phyloP scores from a whole-genome alignment of 2,797 vertebrate species.

The Mionectes olivaceus region DNA sequence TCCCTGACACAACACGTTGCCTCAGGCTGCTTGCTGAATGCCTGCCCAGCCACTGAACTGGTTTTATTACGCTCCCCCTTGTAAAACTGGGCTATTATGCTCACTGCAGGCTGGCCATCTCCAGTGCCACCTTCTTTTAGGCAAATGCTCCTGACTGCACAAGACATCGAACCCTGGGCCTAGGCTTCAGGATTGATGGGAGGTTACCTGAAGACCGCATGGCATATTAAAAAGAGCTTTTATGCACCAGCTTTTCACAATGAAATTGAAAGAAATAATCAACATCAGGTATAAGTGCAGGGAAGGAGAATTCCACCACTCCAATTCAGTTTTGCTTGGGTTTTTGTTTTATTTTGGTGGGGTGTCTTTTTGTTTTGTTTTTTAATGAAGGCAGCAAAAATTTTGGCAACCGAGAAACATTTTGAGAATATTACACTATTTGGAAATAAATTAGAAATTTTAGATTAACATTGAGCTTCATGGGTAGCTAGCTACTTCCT shows the following conservation, averaged over 20 bases:
- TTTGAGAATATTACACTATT: background rate
- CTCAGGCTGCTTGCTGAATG: conserved; percentile 10
- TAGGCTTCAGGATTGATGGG: background rate
- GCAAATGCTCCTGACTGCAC: rapidly evolving
- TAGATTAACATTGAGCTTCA: background rate
- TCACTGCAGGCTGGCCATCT: background rate
- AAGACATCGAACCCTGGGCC: background rate
- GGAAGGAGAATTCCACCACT: background rate
- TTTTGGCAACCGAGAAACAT: background rate
- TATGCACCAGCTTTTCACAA: background rate
- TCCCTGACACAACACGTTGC: background rate
- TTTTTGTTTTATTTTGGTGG: background rate
- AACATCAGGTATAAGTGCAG: background rate
- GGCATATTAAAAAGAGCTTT: background rate
- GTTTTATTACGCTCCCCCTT: background rate
- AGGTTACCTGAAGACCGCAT: background rate
- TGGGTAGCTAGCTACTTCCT: background rate
- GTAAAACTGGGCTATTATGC: rapidly evolving
- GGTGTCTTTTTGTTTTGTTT: background rate
- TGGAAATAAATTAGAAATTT: background rate
- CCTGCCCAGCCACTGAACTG: background rate
- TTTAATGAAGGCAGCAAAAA: background rate
- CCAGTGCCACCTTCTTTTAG: background rate
- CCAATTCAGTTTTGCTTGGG: background rate
- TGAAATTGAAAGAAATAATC: background rate